A percentile compares a stretch with the other conserved stretches of the same genome.
phyloP scores from a whole-genome alignment of 2,888 invertebrate genomes.

The Arenicola marina region DNA sequence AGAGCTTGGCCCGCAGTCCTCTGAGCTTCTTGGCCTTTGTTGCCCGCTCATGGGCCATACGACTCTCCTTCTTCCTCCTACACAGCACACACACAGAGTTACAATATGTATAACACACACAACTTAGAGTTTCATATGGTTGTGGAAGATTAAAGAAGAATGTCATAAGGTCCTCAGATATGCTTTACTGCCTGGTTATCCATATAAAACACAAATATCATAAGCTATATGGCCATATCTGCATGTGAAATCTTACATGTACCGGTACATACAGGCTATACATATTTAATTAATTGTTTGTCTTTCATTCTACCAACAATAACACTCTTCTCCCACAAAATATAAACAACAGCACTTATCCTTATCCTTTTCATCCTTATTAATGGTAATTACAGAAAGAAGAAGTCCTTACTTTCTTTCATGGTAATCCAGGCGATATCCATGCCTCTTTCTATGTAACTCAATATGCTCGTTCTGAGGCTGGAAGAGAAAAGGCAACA shows the following conservation, averaged over 20 bases:
- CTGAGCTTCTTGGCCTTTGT: constrained; percentile 88
- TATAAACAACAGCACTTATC: not conserved
- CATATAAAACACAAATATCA: no score
- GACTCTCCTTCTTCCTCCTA: constrained; percentile 86
- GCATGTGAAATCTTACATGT: no score
- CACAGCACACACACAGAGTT: constrained; percentile 26
- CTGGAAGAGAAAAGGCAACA: constrained; percentile 33
- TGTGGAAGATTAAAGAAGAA: not conserved
- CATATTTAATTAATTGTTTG: no score
- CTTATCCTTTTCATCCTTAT: not conserved
- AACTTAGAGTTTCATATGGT: not conserved
- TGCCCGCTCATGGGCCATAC: constrained; percentile 88
- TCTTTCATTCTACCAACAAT: not conserved
- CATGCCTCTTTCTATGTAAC: constrained; percentile 93
- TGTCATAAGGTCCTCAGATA: not conserved
- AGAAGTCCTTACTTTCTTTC: constrained; percentile 80
- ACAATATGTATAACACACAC: not conserved
- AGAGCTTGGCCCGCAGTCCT: constrained; percentile 91
- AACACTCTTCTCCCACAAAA: not conserved
- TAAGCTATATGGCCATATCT: no score
- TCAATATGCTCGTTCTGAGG: constrained; percentile 99
- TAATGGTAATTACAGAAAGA: no score
- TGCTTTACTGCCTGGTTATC: no score
- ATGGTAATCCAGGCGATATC: constrained; percentile 95
- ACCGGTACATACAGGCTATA: no score